Evolutionary conservation across 2,888 invertebrate species (phyloP).

Genomic region (Thymelicus acteon): DNA sequence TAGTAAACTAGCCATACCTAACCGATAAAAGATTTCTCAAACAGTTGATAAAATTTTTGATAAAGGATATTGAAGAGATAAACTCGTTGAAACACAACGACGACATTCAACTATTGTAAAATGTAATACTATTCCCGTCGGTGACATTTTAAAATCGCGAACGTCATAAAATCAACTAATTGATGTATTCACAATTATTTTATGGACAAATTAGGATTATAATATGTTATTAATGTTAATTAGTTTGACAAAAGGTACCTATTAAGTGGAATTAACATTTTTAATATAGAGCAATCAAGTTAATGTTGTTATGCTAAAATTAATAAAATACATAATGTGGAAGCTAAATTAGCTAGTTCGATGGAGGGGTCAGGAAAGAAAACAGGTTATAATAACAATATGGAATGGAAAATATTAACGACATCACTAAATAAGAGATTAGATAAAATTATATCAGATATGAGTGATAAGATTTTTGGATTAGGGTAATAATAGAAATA

Average conservation of each 20-base stretch:
- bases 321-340: conserved; percentile 17
- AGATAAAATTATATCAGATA: background rate
- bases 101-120: background rate
- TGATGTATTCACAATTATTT: conserved; percentile 15
- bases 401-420: background rate
- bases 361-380: conserved; percentile 15
- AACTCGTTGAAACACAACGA: background rate
- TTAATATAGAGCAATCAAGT: conserved; percentile 32
- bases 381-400: conserved; percentile 7
- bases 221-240: conserved; percentile 14
- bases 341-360: conserved; percentile 11
- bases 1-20: background rate
- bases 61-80: background rate
- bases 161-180: conserved; percentile 12
- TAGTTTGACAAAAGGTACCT: conserved; percentile 4
- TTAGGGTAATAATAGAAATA: background rate
- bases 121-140: background rate
- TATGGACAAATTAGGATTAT: conserved; percentile 10
- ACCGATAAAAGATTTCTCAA: background rate
- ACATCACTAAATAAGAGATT: background rate
- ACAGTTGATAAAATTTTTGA: background rate
- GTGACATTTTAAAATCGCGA: conserved; percentile 3
- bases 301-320: conserved; percentile 23
- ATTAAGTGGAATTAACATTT: conserved; percentile 17
- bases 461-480: background rate